Percentiles rank a stretch among this genome's conserved stretches.
These are phyloP conservation scores for Atopsyche davidsoni DNA, from an alignment of 1,140 invertebrate genomes.

Conservation along the genomic window DNA sequence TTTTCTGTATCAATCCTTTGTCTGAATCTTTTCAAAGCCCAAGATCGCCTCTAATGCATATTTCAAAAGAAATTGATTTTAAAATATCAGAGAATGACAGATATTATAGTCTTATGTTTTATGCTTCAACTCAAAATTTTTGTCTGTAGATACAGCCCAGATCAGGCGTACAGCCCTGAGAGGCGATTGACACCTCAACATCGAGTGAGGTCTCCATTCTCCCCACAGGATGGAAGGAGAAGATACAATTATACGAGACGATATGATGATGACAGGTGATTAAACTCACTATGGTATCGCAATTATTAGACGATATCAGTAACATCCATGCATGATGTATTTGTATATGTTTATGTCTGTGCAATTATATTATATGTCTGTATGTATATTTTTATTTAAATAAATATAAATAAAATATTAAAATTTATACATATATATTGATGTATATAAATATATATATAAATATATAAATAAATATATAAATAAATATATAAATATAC, in stretches of 20 bases:
- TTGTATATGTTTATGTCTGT: too few relatives aligned
- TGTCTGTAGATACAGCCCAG: constrained; percentile 26
- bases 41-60: not conserved
- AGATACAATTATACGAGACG: constrained; percentile 18
- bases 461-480: too few relatives aligned
- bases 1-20: too few relatives aligned
- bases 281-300: not conserved
- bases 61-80: not conserved
- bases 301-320: not conserved
- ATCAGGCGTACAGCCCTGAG: constrained; percentile 17
- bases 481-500: too few relatives aligned
- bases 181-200: constrained; percentile 18
- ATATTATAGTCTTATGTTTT: too few relatives aligned
- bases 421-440: not conserved
- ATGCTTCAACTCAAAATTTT: constrained; percentile 3
- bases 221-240: constrained; percentile 23
- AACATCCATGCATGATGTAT: too few relatives aligned
- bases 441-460: not conserved
- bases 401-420: too few relatives aligned
- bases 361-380: too few relatives aligned
- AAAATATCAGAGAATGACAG: too few relatives aligned
- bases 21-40: too few relatives aligned
- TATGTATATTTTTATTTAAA: too few relatives aligned
- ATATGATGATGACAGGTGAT: constrained; percentile 27
- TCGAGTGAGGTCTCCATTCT: constrained; percentile 22